Evolutionary conservation across 2,797 vertebrate genomes (phyloP), one percentile per base, ranked within the genome.

Genomic region (Sitta carolinensis): DNA sequence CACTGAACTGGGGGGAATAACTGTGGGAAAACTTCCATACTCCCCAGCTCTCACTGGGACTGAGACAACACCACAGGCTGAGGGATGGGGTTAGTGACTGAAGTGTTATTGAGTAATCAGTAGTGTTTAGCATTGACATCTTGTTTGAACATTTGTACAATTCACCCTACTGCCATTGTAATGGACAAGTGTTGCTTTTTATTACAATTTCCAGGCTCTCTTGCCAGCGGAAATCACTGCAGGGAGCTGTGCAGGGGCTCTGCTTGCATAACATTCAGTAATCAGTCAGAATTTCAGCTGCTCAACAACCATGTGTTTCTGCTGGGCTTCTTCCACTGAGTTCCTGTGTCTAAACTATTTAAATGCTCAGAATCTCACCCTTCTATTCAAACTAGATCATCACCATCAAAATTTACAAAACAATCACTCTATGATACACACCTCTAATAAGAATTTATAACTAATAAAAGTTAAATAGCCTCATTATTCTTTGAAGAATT

Each of bases 241-340:
- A 77, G 77, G 47, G 61, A 87, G 36, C 61, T 54, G 47, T 77
- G 70, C 52, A 88, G 63, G 58, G 85, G 36, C 40, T 78, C 51
- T 91, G 55, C 79, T 78, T 88, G 73, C n/a, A 11, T 84, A 84
- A 78, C 32, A 23, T 62, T 66, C 43, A 45, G 62, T 62, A 34
- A 91, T 87, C 84, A 52, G 77, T 82, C 58, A 78, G 73, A 72
- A 84, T 70, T 92, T 94, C 55, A 73, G 74, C 73, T 88, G 62
- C 86, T 87, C 38, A 63, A 52, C 17, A 9, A 52, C 55, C 30
- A 21, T 62, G 88, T 61, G n/a, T 80, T 94, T 94, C 73, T 94
- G 34, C 82, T 66, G 76, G 51, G 69, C 61, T 77, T 87, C 87
- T 92, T 87, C 72, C 61, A 55, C 34, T 50, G 43, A 54, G 47